phyloP scores from a whole-genome alignment of 2,888 invertebrate genomes.

The Crossocerus cetratus region DNA sequence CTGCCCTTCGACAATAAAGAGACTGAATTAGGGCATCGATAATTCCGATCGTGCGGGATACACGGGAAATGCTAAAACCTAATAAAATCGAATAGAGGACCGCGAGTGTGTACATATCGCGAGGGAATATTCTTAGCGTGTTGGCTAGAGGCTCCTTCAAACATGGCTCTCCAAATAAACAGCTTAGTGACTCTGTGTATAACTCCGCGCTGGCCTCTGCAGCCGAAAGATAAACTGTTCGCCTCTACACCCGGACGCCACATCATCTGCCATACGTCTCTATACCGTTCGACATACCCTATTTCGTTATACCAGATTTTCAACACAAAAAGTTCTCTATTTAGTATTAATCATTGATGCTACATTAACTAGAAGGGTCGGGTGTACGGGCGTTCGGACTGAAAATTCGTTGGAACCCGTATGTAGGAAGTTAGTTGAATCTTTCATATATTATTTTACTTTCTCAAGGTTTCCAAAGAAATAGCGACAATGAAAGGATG shows the following conservation, averaged over 20 bases:
- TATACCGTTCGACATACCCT: slow-evolving; percentile 36
- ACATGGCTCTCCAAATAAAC: slow-evolving; percentile 74
- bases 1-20: too few relatives aligned
- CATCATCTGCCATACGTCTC: slow-evolving; percentile 58
- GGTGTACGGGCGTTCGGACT: too few relatives aligned
- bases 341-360: too few relatives aligned
- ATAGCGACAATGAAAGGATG: too few relatives aligned
- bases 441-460: too few relatives aligned
- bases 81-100: slow-evolving; percentile 76
- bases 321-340: too few relatives aligned
- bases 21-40: slow-evolving; percentile 33
- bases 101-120: slow-evolving; percentile 66
- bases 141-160: slow-evolving; percentile 66
- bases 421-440: too few relatives aligned
- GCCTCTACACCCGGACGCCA: slow-evolving; percentile 56
- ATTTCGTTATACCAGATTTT: too few relatives aligned
- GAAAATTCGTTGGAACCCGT: too few relatives aligned
- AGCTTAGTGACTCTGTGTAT: slow-evolving; percentile 70
- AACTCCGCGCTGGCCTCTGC: slow-evolving; percentile 57
- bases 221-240: slow-evolving; percentile 75
- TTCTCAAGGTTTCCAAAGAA: too few relatives aligned
- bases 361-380: too few relatives aligned
- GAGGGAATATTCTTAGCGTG: slow-evolving; percentile 71
- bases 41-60: slow-evolving; percentile 43
- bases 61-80: slow-evolving; percentile 70